Base-by-base conservation (phyloP, 2,113 vertebrate species). In the Hemichromis elongatus region DNA sequence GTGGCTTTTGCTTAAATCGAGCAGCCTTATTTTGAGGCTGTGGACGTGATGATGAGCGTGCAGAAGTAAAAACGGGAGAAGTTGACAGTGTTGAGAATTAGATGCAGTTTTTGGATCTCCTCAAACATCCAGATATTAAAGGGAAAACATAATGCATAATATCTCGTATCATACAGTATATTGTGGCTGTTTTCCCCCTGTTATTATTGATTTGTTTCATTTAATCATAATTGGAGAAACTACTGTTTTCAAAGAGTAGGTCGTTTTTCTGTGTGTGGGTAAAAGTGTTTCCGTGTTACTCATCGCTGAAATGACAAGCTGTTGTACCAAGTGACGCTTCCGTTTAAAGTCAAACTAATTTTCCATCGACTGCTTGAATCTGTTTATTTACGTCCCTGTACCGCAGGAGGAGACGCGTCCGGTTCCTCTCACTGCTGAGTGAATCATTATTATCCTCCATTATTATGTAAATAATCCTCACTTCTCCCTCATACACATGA, bases 381-480 rank as follows among this genome's bases (percentile, higher is more conserved):
- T 19, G 6, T 70, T 21, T 35, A 85, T 77, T 77, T 50, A 83
- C 54, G 85, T 81, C 63, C 37, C 80, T 9, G 53, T 80, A 40
- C 10, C 11, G 57, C 81, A 81, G 52, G 63, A 79, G 33, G n/a
- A 52, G 28, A 80, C 55, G 0, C 52, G 4, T 50, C 45, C 28
- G 45, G 52, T 89, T 80, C 42, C 16, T 12, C 26, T 50, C 45
- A 75, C 42, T 75, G 68, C 45, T 50, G 45, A 73, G 68, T 70
- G 37, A 73, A n/a, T 33, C 3, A 0, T 61, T 24, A 47, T 24
- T 21, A 47, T 0, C 68, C 24, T 47, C 40, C 40, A 73, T 73
- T 73, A 73, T 18, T 52, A 50, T 92, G 90, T 93, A 92, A 91
- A 94, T 92, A 91, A 80, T 37, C 53, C 56, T 13, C 35, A 80